These are phyloP conservation scores for Lethenteron camtschaticum DNA, from an alignment of 2,113 vertebrate species.

Conservation along the genomic window DNA sequence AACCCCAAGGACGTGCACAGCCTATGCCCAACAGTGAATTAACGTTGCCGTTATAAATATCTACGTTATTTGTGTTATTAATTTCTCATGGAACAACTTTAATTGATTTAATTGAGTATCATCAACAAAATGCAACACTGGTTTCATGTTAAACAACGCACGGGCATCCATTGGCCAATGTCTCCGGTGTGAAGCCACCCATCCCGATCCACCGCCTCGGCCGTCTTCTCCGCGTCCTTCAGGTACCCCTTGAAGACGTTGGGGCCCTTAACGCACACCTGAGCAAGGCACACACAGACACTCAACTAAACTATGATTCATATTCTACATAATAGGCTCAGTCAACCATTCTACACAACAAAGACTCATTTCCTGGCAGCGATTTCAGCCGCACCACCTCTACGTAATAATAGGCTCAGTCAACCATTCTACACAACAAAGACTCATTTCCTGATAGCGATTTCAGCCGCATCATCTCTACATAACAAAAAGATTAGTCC, in stretches of 20 bases:
- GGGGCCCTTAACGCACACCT: conserved; percentile 92
- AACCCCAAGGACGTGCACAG: too few species aligned
- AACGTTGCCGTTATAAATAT: not conserved
- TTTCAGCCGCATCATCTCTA: too few species aligned
- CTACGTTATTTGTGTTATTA: not conserved
- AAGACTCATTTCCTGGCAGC: too few species aligned
- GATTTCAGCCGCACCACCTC: too few species aligned
- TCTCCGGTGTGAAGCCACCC: conserved; percentile 94
- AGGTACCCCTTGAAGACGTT: conserved; percentile 96
- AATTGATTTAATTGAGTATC: not conserved
- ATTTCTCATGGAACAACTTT: not conserved
- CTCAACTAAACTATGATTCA: not conserved
- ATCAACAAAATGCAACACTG: not conserved
- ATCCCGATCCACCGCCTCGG: conserved; percentile 54
- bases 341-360: too few species aligned
- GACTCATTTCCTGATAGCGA: too few species aligned
- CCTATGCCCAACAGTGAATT: too few species aligned
- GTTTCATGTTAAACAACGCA: conserved; percentile 18
- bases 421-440: too few species aligned
- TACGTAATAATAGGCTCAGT: too few species aligned
- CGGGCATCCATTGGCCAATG: conserved; percentile 75
- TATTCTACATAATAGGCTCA: too few species aligned
- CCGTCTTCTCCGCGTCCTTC: conserved; percentile 61
- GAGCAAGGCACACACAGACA: conserved; percentile 13
- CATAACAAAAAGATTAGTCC: too few species aligned